phyloP scores from a whole-genome alignment of 92 coral and sea anemone species.

The Porites divaricata region DNA sequence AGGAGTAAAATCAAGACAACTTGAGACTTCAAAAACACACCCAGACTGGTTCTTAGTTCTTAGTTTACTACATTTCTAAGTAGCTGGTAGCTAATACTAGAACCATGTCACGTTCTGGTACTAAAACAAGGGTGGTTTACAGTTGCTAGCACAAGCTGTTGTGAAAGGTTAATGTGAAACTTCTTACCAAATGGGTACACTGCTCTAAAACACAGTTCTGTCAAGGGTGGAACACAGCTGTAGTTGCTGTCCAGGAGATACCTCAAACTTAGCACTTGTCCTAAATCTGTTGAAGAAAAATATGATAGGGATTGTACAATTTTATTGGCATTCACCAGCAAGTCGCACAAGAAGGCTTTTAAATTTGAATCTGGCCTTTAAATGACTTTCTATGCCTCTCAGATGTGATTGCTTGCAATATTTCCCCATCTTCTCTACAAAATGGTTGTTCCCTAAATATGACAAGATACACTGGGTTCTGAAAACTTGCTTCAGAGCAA shows the following conservation, averaged over 20 bases:
- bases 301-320: not conserved
- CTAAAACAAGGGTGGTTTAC: not conserved
- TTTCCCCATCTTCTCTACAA: too few relatives aligned
- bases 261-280: constrained; percentile 11
- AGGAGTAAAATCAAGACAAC: too few relatives aligned
- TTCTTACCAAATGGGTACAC: constrained; percentile 20
- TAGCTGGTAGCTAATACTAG: too few relatives aligned
- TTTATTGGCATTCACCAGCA: not conserved
- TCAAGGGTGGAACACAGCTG: constrained; percentile 24
- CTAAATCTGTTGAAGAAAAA: constrained; percentile 23
- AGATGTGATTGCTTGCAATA: not conserved
- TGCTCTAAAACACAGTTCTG: constrained; percentile 41
- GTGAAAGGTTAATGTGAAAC: not conserved
- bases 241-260: not conserved
- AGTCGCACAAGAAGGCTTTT: not conserved
- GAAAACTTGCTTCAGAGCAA: too few relatives aligned
- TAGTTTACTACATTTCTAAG: too few relatives aligned
- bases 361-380: not conserved
- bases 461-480: too few relatives aligned
- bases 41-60: too few relatives aligned
- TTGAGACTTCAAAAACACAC: too few relatives aligned
- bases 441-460: too few relatives aligned
- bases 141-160: not conserved
- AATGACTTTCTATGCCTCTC: not conserved
- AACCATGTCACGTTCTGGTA: too few relatives aligned